phyloP scores from a whole-genome alignment of 2,797 vertebrate genomes.

The Steatocranus sp. region DNA sequence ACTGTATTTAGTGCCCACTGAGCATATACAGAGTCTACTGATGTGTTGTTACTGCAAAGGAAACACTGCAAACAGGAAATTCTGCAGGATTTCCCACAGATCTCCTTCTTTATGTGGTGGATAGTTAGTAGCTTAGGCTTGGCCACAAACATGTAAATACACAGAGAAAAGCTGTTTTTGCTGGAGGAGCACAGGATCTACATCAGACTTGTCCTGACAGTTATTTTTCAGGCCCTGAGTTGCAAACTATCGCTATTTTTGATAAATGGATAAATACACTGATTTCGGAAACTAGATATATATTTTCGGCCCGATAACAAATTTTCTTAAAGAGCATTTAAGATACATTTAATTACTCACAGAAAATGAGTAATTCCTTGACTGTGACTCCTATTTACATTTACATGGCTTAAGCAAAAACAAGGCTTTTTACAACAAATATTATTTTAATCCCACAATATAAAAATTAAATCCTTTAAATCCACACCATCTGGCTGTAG shows the following conservation, averaged over 20 bases:
- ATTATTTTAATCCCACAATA: neutral
- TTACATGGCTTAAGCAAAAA: neutral
- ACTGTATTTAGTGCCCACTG: neutral
- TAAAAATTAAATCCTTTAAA: neutral
- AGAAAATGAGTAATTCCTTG: neutral
- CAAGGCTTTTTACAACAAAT: neutral
- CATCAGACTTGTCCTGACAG: neutral
- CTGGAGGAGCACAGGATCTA: slow-evolving; percentile 14
- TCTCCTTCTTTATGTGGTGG: slow-evolving; percentile 43
- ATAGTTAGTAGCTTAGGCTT: slow-evolving; percentile 20
- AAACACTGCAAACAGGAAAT: slow-evolving; percentile 63
- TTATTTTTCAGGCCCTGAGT: neutral
- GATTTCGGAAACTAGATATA: neutral
- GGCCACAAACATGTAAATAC: slow-evolving; percentile 46
- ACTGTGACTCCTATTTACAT: neutral
- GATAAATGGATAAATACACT: neutral
- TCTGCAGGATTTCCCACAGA: slow-evolving; percentile 51
- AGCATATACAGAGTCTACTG: slow-evolving; percentile 11
- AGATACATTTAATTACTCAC: neutral
- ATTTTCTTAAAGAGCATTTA: neutral
- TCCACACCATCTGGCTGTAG: neutral
- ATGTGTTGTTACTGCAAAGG: slow-evolving; percentile 12
- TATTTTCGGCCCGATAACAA: neutral
- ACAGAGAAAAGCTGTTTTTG: slow-evolving; percentile 21
- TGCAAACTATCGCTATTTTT: neutral